Evolutionary conservation across 2,113 vertebrate genomes (phyloP).

Genomic region (Elephas maximus): DNA sequence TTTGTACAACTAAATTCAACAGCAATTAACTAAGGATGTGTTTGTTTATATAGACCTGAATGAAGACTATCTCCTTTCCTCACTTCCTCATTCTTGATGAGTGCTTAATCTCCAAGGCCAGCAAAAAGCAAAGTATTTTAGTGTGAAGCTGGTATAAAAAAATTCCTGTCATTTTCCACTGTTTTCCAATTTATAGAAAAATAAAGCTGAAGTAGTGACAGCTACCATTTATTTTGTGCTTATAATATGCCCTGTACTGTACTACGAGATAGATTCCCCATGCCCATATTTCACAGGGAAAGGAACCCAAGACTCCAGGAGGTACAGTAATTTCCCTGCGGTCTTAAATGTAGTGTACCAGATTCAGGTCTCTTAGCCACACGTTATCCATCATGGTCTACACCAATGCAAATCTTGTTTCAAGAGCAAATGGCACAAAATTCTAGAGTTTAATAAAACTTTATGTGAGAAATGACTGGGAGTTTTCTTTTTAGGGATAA

Average conservation of each 20-base stretch:
- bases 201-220: slow-evolving; percentile 29
- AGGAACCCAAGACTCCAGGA: background rate
- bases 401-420: slow-evolving; percentile 33
- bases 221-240: background rate
- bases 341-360: background rate
- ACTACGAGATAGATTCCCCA: too few relatives aligned
- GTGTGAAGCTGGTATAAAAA: background rate
- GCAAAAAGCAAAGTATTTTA: background rate
- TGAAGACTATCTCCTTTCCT: background rate
- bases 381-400: background rate
- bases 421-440: background rate
- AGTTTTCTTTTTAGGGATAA: background rate
- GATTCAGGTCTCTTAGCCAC: background rate
- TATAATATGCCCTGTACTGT: background rate
- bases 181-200: slow-evolving; percentile 49
- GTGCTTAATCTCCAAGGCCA: slow-evolving; percentile 27
- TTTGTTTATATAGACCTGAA: background rate
- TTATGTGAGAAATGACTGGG: slow-evolving; percentile 57
- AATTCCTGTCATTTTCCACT: background rate
- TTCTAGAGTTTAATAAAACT: slow-evolving; percentile 32
- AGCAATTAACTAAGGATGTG: background rate
- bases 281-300: background rate
- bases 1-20: background rate
- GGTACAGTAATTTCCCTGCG: background rate
- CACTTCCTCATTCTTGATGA: background rate